Conservation (phyloP, 2,113 vertebrate species). For the Phrynocephalus versicolor region DNA sequence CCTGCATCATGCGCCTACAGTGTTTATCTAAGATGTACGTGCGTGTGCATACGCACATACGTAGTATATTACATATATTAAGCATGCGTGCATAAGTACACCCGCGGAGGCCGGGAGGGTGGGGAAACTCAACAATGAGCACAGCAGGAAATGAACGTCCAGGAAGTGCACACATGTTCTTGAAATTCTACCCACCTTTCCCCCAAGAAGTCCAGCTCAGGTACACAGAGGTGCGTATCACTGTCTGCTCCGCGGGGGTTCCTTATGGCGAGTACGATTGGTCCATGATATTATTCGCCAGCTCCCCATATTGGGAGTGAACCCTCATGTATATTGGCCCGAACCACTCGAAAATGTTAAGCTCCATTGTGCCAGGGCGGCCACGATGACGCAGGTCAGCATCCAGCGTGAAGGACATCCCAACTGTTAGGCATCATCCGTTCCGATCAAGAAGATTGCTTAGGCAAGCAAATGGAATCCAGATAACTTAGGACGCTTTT, state of each 20-base stretch:
- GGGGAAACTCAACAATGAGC: not conserved
- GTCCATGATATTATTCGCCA: not conserved
- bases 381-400: constrained; percentile 11
- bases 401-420: not conserved
- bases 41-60: too few species aligned
- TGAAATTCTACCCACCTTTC: not conserved
- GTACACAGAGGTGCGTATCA: too few species aligned
- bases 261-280: not conserved
- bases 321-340: not conserved
- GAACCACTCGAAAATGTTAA: constrained; percentile 23
- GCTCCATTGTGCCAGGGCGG: constrained; percentile 5
- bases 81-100: too few species aligned
- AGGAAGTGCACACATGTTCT: not conserved
- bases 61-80: too few species aligned
- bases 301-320: not conserved
- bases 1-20: not conserved
- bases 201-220: not conserved
- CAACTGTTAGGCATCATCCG: not conserved
- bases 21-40: not conserved
- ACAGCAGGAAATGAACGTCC: not conserved
- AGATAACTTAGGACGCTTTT: not conserved
- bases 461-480: not conserved
- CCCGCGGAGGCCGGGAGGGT: too few species aligned
- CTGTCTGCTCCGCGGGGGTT: not conserved
- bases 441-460: too few species aligned